Percentiles rank a stretch among this genome's conserved stretches.
Conservation (phyloP, 2,888 invertebrate species). For the Acholoe squamosa region DNA sequence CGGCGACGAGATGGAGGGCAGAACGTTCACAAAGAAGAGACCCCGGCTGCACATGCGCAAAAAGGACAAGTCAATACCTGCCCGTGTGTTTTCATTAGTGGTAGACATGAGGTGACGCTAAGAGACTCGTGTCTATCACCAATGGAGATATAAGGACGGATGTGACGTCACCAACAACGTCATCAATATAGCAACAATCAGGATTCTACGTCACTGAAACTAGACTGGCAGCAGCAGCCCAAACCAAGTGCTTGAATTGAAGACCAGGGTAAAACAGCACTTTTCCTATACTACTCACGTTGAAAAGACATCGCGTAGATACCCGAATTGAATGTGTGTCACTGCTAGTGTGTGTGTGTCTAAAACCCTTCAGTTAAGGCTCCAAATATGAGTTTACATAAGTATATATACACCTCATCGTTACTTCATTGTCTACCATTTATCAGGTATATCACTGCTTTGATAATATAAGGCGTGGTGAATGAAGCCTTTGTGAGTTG, state of each 20-base stretch:
- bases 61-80: not conserved
- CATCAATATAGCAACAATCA: not conserved
- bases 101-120: slow-evolving; percentile 33
- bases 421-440: too few relatives aligned
- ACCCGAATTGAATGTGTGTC: too few relatives aligned
- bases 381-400: too few relatives aligned
- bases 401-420: too few relatives aligned
- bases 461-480: too few relatives aligned
- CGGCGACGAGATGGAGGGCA: not conserved
- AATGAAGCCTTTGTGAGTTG: too few relatives aligned
- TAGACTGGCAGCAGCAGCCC: not conserved
- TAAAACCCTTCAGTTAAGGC: too few relatives aligned
- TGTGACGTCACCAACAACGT: not conserved
- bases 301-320: not conserved
- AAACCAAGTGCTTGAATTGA: too few relatives aligned
- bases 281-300: slow-evolving; percentile 44
- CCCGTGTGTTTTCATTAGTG: slow-evolving; percentile 53
- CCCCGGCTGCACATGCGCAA: not conserved
- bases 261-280: not conserved
- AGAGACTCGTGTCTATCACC: not conserved
- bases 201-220: not conserved
- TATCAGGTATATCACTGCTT: too few relatives aligned
- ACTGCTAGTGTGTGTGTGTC: too few relatives aligned
- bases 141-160: slow-evolving; percentile 47
- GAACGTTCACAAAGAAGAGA: not conserved